These are phyloP conservation scores for Physocephala rufipes DNA, from an alignment of 2,888 invertebrate species.

Conservation along the genomic window DNA sequence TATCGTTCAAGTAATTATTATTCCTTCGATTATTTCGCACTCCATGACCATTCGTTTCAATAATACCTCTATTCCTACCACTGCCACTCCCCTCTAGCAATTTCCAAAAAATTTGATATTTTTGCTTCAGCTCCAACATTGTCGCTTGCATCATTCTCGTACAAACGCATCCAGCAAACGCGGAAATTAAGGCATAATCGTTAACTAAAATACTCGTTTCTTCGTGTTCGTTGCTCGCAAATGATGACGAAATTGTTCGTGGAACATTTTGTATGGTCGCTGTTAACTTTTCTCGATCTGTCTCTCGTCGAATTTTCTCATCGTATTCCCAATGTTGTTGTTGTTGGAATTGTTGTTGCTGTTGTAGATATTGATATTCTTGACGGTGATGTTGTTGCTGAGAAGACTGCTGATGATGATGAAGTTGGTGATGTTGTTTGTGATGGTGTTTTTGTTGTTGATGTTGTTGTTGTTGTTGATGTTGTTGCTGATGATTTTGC, in stretches of 20 bases:
- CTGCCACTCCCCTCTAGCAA: constrained; percentile 1
- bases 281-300: constrained; percentile 1
- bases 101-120: constrained; percentile 13
- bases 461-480: background rate
- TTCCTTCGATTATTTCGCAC: too few species aligned
- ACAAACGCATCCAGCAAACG: constrained; percentile 12
- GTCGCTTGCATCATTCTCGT: constrained; percentile 33
- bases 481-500: constrained; percentile 6
- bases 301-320: background rate
- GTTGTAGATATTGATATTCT: constrained; percentile 4
- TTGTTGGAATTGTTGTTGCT: background rate
- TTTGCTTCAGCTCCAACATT: constrained; percentile 44
- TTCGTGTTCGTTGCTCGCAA: background rate
- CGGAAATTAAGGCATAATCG: background rate
- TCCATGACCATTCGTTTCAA: too few species aligned
- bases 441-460: constrained; percentile 23
- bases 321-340: background rate
- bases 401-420: background rate
- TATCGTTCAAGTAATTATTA: too few species aligned
- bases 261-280: too few species aligned
- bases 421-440: constrained; percentile 35
- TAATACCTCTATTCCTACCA: too few species aligned
- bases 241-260: too few species aligned
- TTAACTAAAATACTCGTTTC: background rate
- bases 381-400: constrained; percentile 7